phyloP scores from a whole-genome alignment of 2,888 invertebrate species.

The Lingula anatina region DNA sequence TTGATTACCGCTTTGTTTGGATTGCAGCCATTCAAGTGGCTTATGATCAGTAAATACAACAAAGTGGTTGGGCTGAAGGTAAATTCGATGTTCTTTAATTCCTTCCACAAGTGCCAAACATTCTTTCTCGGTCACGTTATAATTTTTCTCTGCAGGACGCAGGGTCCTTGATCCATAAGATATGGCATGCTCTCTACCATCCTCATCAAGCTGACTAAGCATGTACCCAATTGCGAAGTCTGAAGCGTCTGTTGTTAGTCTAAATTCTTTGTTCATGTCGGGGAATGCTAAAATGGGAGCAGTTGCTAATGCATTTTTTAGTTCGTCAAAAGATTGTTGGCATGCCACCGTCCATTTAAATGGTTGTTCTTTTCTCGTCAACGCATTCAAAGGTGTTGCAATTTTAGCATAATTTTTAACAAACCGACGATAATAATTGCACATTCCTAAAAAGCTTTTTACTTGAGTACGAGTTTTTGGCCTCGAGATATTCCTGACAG shows the following conservation, averaged over 20 bases:
- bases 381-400: conserved; percentile 23
- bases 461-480: neutral
- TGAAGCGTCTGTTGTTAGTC: too few relatives aligned
- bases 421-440: conserved; percentile 42
- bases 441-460: conserved; percentile 1
- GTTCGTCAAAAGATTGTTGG: conserved; percentile 21
- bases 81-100: conserved; percentile 9
- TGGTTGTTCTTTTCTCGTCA: conserved; percentile 20
- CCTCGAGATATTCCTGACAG: neutral
- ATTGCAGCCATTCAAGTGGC: conserved; percentile 9
- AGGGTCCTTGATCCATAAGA: conserved; percentile 11
- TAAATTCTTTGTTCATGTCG: too few relatives aligned
- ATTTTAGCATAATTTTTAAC: conserved; percentile 22
- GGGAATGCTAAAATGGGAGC: too few relatives aligned
- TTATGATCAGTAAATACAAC: conserved; percentile 14
- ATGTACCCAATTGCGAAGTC: conserved; percentile 11
- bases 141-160: conserved; percentile 5
- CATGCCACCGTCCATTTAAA: conserved; percentile 25
- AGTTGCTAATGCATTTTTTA: conserved; percentile 17
- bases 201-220: conserved; percentile 13
- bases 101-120: conserved; percentile 14
- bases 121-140: conserved; percentile 10
- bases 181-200: conserved; percentile 13
- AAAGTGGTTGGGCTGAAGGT: conserved; percentile 9
- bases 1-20: conserved; percentile 7